Percentiles rank a stretch among this genome's conserved stretches.
Conservation (phyloP, 2,888 invertebrate genomes). For the Tetrapedia diversipes region DNA sequence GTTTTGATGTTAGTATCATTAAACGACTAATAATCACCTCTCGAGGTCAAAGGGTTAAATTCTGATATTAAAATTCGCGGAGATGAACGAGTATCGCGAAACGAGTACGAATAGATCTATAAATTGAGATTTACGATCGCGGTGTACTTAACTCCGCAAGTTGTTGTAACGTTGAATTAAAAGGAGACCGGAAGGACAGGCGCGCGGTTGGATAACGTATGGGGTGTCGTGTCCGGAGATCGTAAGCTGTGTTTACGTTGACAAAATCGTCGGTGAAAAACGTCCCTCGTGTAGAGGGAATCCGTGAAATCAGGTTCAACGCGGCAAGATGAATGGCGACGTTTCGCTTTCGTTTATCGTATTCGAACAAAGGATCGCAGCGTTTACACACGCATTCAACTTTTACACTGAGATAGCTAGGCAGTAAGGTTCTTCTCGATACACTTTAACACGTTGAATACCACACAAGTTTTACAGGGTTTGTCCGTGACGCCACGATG, state of each 20-base stretch:
- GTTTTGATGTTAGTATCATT: too few species aligned
- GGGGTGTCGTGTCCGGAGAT: slow-evolving; percentile 2
- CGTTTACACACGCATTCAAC: slow-evolving; percentile 8
- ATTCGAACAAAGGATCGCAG: slow-evolving; percentile 30
- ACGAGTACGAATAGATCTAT: too few species aligned
- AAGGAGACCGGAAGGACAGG: slow-evolving; percentile 1
- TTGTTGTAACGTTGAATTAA: slow-evolving; percentile 1
- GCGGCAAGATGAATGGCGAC: slow-evolving; percentile 39
- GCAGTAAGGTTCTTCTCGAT: not conserved
- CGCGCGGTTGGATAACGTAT: slow-evolving; percentile 13
- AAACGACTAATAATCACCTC: too few species aligned
- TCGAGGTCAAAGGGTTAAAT: too few species aligned
- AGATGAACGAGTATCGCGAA: too few species aligned
- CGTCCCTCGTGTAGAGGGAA: slow-evolving; percentile 5
- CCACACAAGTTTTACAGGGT: too few species aligned
- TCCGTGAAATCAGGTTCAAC: slow-evolving; percentile 10
- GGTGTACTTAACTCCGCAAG: not conserved
- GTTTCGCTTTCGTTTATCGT: slow-evolving; percentile 60
- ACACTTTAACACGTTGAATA: too few species aligned
- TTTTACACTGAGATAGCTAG: not conserved
- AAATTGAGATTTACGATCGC: not conserved
- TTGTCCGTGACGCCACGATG: too few species aligned
- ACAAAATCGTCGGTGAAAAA: slow-evolving; percentile 28
- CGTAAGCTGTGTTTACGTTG: slow-evolving; percentile 35
- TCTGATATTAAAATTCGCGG: too few species aligned